These are phyloP conservation scores for Calidris pugnax DNA, from an alignment of 2,113 vertebrate genomes.

Conservation along the genomic window DNA sequence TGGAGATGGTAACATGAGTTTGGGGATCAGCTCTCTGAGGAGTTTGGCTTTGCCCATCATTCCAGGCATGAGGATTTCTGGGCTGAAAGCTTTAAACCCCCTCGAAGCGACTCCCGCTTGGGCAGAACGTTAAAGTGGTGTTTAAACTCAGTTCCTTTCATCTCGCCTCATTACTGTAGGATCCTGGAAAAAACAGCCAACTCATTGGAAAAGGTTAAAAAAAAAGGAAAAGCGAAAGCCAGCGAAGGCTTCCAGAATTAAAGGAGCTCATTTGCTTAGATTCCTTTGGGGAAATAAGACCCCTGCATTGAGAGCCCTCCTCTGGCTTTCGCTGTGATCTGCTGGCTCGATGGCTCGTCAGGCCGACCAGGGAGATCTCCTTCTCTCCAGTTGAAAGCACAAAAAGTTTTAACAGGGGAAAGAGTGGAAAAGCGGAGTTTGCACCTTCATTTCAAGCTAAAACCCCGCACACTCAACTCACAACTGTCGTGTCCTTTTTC, in stretches of 20 bases:
- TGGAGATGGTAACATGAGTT: not conserved
- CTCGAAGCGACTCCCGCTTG: rapidly evolving
- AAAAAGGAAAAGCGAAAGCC: not conserved
- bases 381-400: not conserved
- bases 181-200: not conserved
- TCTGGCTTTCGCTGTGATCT: not conserved
- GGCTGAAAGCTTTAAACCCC: not conserved
- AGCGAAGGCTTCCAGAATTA: not conserved
- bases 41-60: not conserved
- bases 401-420: slow-evolving; percentile 11
- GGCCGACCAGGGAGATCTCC: not conserved
- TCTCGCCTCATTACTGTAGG: not conserved
- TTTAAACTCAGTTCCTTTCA: not conserved
- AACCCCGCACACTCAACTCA: not conserved
- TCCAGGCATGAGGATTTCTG: not conserved
- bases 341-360: not conserved
- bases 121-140: not conserved
- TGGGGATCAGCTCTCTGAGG: rapidly evolving
- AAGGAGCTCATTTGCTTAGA: not conserved
- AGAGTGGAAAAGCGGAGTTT: not conserved
- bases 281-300: not conserved
- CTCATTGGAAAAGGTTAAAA: not conserved
- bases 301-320: not conserved
- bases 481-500: not conserved
- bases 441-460: not conserved